phyloP scores from a whole-genome alignment of 2,113 vertebrate genomes.

The Grallaria varia region DNA sequence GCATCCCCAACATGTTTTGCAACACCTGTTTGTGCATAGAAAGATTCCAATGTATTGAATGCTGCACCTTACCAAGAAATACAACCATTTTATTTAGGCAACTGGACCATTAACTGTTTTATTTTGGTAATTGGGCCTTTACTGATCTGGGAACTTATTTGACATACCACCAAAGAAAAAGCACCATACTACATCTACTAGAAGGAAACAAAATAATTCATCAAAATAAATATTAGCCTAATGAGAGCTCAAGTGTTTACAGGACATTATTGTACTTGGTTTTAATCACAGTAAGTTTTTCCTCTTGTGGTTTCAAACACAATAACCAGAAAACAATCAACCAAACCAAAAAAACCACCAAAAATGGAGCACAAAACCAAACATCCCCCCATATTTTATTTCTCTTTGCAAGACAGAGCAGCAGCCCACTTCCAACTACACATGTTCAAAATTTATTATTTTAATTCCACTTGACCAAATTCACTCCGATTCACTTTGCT shows the following conservation, averaged over 20 bases:
- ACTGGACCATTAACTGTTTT: neutral
- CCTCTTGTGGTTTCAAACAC: neutral
- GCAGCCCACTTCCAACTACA: neutral
- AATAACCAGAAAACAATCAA: neutral
- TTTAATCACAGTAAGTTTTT: neutral
- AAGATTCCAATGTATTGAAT: neutral
- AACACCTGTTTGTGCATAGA: constrained; percentile 81
- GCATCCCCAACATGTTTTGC: constrained; percentile 98
- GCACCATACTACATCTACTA: neutral
- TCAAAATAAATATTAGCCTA: neutral
- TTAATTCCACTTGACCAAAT: neutral
- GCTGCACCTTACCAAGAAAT: neutral
- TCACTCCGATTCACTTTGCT: neutral
- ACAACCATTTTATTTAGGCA: neutral
- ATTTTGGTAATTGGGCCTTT: neutral
- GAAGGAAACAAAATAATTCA: neutral
- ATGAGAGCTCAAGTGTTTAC: neutral
- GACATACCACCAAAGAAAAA: neutral
- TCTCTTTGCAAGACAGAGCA: neutral
- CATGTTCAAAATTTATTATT: neutral
- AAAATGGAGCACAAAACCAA: neutral
- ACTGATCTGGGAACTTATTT: neutral
- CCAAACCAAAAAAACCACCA: neutral
- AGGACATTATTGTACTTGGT: neutral
- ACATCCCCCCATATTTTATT: rapidly evolving